Evolutionary conservation across 1,140 invertebrate species (phyloP), one percentile per base, ranked within the genome.

Genomic region (Caenorhabditis elegans): DNA sequence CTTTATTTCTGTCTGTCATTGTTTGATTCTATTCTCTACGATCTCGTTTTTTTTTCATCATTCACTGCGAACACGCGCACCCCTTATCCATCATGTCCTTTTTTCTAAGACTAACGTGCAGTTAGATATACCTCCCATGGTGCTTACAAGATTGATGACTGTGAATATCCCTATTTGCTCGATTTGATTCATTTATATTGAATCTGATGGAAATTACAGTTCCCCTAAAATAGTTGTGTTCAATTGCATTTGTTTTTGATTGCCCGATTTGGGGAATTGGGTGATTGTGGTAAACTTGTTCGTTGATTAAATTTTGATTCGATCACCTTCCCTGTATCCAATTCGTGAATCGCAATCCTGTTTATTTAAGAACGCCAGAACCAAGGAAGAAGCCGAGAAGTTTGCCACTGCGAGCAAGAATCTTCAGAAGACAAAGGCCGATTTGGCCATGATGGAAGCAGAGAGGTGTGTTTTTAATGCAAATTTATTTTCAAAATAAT

Each of bases 381-480:
- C 36, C 24, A 77, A 79, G 28, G 53, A 82, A 8, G 76, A 43
- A 53, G 48, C 31, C 31, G 80, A 78, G 22, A 55, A 82, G 39
- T n/a, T 79, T 26, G 43, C 15, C 17, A 34, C 24, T 11, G 46
- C 19, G 43, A 47, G 22, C 46, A 39, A 46, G 24, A 22, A 79
- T 46, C 75, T 60, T 24, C 28, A 79, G 34, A 47, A 82, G 46
- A 77, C 75, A 15, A 48, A 77, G 34, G 39, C 36, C 75, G 76
- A 79, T 8, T 39, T 70, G 60, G 60, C 60, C 60, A 70, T 70
- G 60, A 70, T 70, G 60, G 60, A 70, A 39, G 60, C 31, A 3
- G 60, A 70, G 26, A 70, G 60, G 60, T 65, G 8, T 4, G 55
- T 13, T 1, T 43, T 8, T 43, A 43, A 8, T 43, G 39, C 5